phyloP scores from a whole-genome alignment of 2,113 vertebrate genomes.

The Alaudala cheleensis region DNA sequence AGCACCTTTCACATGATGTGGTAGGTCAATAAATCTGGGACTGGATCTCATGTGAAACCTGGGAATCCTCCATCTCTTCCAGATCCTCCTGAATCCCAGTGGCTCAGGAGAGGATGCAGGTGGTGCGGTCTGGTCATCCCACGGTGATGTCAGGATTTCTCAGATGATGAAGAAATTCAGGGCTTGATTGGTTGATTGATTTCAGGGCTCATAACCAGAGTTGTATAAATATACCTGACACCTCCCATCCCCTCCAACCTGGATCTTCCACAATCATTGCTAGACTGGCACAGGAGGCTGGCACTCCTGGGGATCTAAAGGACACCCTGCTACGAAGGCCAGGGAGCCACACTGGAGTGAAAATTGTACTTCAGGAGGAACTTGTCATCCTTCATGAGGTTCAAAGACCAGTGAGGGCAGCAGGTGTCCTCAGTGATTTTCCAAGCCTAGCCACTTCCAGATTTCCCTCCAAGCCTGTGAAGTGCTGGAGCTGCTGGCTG shows the following conservation, averaged over 20 bases:
- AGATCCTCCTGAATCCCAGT: neutral
- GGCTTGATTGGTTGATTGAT: neutral
- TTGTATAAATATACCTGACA: neutral
- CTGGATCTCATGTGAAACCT: neutral
- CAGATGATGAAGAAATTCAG: neutral
- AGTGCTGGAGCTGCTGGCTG: neutral
- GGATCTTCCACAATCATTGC: neutral
- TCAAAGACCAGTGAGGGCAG: neutral
- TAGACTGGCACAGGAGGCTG: neutral
- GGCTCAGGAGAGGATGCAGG: neutral
- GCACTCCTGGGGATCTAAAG: accelerated
- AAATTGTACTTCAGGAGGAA: neutral
- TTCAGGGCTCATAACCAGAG: neutral
- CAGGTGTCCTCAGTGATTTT: neutral
- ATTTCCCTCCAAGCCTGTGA: neutral
- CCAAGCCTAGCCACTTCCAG: neutral
- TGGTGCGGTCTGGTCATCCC: neutral
- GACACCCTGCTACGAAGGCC: neutral
- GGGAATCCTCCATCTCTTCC: neutral
- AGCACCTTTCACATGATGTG: neutral
- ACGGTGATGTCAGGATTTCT: neutral
- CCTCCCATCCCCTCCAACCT: neutral
- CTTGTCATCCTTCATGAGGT: neutral
- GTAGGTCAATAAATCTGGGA: neutral
- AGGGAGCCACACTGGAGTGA: neutral